Conservation (phyloP, 2,113 vertebrate species). For the Ammodytes marinus region DNA sequence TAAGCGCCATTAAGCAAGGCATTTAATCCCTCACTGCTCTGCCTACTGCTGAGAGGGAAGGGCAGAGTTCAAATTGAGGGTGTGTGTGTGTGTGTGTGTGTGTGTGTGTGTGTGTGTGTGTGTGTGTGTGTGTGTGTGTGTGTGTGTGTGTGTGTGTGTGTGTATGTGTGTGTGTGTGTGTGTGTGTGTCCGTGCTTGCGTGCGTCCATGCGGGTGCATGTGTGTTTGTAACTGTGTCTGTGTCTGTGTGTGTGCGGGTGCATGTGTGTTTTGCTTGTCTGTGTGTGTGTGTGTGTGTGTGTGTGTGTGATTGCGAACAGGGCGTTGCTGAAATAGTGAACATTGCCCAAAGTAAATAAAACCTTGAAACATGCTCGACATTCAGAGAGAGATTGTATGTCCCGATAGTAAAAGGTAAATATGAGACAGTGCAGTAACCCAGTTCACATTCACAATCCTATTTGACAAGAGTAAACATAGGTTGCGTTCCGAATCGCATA, state of each 20-base stretch:
- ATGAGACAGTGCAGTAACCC: too few relatives aligned
- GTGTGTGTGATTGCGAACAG: not conserved
- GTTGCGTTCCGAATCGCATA: too few relatives aligned
- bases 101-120: too few relatives aligned
- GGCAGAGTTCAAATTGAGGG: not conserved
- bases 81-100: not conserved
- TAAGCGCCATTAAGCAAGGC: not conserved
- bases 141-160: too few relatives aligned
- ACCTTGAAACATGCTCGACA: not conserved
- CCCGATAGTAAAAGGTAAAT: not conserved
- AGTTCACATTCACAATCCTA: not conserved
- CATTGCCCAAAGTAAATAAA: not conserved
- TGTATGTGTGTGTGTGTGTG: too few relatives aligned
- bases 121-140: too few relatives aligned
- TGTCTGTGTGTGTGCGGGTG: not conserved
- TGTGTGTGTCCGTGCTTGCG: too few relatives aligned
- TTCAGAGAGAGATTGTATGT: not conserved
- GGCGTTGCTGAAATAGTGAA: not conserved
- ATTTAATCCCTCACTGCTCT: not conserved
- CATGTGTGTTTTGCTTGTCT: not conserved
- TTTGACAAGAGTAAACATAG: not conserved
- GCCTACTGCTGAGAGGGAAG: not conserved
- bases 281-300: not conserved
- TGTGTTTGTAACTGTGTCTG: too few relatives aligned
- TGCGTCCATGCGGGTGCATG: too few relatives aligned